Conservation (phyloP, 2,888 invertebrate genomes). For the Microdon myrmicae region DNA sequence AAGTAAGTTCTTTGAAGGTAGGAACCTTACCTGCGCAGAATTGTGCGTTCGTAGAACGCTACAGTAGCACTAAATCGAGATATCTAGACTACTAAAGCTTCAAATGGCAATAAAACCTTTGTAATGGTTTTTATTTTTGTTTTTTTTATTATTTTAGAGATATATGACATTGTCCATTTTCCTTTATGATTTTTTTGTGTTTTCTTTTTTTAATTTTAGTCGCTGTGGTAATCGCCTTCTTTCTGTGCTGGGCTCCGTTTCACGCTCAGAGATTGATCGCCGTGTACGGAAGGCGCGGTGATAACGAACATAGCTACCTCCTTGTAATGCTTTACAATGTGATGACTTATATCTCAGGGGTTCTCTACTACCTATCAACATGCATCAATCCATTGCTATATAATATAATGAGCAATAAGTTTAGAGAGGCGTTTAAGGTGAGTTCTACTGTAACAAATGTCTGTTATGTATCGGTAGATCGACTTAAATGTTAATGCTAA, state of each 20-base stretch:
- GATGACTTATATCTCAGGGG: slow-evolving; percentile 80
- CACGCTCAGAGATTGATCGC: slow-evolving; percentile 88
- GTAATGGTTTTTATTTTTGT: too few relatives aligned
- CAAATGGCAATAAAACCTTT: too few relatives aligned
- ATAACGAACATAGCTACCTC: slow-evolving; percentile 54
- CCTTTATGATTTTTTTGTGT: too few relatives aligned
- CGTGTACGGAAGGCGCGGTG: slow-evolving; percentile 67
- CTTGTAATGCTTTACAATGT: slow-evolving; percentile 61
- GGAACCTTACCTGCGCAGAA: too few relatives aligned
- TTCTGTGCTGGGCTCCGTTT: slow-evolving; percentile 92
- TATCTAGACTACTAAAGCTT: too few relatives aligned
- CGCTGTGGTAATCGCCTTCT: slow-evolving; percentile 90
- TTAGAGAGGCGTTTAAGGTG: slow-evolving; percentile 92
- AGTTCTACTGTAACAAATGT: slow-evolving; percentile 14
- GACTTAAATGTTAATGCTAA: background rate
- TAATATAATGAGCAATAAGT: slow-evolving; percentile 94
- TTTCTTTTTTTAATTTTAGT: slow-evolving; percentile 71
- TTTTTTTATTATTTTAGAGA: too few relatives aligned
- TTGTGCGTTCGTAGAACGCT: too few relatives aligned
- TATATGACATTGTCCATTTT: too few relatives aligned
- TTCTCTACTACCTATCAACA: slow-evolving; percentile 91
- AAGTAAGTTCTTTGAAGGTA: too few relatives aligned
- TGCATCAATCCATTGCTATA: slow-evolving; percentile 94
- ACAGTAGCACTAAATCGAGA: too few relatives aligned
- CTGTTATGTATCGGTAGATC: background rate